phyloP scores from a whole-genome alignment of 1,140 invertebrate genomes.

The Nasonia giraulti region DNA sequence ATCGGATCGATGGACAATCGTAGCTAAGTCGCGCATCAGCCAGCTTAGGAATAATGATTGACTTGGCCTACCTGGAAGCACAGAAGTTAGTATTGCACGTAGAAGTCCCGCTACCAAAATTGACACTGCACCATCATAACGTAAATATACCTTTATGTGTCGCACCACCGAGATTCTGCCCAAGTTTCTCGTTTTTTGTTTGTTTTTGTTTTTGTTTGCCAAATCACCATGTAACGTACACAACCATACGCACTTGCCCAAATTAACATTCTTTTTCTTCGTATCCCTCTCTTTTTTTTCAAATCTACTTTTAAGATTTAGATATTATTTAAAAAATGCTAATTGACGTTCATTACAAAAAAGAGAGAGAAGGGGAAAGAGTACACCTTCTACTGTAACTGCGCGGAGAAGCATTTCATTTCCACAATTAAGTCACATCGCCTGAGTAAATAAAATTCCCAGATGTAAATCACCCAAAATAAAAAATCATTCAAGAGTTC shows the following conservation, averaged over 20 bases:
- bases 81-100: constrained; percentile 76
- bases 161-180: constrained; percentile 63
- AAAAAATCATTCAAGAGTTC: constrained; percentile 30
- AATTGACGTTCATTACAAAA: not conserved
- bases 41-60: constrained; percentile 72
- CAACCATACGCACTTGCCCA: constrained; percentile 44
- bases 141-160: constrained; percentile 67
- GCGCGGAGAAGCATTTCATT: constrained; percentile 43
- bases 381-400: constrained; percentile 36
- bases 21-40: constrained; percentile 45
- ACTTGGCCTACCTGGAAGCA: constrained; percentile 76
- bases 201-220: constrained; percentile 65
- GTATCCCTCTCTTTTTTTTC: constrained; percentile 42
- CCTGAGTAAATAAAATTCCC: not conserved
- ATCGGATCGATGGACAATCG: constrained; percentile 3
- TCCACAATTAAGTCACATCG: constrained; percentile 25
- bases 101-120: constrained; percentile 74
- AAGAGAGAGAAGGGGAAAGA: constrained; percentile 39
- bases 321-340: not conserved
- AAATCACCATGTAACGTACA: constrained; percentile 67
- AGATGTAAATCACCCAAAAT: constrained; percentile 19
- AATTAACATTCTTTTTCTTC: constrained; percentile 33
- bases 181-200: constrained; percentile 50
- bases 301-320: not conserved
- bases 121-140: constrained; percentile 74